phyloP scores from a whole-genome alignment of 2,797 vertebrate genomes.

The Acanthurus tractus region DNA sequence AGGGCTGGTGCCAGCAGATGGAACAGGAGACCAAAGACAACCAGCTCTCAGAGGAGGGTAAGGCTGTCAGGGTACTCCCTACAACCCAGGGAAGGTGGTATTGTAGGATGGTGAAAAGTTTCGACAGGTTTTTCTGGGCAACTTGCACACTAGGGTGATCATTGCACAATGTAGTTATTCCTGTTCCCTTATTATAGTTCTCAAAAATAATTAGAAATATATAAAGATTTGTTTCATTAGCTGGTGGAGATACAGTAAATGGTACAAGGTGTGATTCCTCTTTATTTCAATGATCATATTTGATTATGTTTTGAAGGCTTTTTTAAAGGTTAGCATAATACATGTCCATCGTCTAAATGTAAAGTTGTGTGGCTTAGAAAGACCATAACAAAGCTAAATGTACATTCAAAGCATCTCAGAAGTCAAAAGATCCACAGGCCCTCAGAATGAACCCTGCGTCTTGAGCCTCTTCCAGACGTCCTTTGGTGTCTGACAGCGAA shows the following conservation, averaged over 20 bases:
- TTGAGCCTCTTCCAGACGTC: conserved; percentile 21
- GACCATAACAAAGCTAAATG: background rate
- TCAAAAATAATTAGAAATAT: background rate
- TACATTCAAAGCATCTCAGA: background rate
- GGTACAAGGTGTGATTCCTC: background rate
- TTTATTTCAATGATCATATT: background rate
- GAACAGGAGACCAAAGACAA: conserved; percentile 99
- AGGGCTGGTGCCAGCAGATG: conserved; percentile 99
- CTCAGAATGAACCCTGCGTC: conserved; percentile 20
- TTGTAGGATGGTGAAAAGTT: background rate
- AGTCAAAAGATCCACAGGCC: conserved; percentile 5
- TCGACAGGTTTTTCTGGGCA: background rate
- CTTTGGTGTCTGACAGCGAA: conserved; percentile 15
- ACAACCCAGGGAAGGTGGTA: background rate
- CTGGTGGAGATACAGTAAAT: background rate
- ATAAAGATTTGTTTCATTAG: background rate
- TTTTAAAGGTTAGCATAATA: background rate
- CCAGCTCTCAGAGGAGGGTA: conserved; percentile 97
- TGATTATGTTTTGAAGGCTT: background rate
- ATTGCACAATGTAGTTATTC: background rate
- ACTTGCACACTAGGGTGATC: background rate
- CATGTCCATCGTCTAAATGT: background rate
- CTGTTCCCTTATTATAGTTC: background rate
- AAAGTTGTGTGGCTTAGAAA: conserved; percentile 18
- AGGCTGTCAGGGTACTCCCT: conserved; percentile 13